Base-by-base conservation (phyloP, 2,888 invertebrate genomes). In the Theristus sp. region DNA sequence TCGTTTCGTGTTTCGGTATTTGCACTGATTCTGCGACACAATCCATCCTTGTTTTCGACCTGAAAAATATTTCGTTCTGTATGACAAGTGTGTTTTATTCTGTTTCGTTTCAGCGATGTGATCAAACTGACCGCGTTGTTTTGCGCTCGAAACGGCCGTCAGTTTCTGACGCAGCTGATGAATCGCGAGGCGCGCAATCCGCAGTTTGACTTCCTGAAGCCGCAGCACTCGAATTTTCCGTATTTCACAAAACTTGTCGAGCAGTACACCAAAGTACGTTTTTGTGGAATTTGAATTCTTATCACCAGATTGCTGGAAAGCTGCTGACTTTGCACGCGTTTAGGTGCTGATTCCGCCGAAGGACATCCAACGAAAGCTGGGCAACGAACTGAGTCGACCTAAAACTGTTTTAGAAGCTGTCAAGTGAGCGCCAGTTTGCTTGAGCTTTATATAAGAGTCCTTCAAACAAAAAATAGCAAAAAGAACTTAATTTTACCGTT, bases 71-170 rank as follows among this genome's bases (percentile, higher is more conserved):
- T 3, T n/a, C 25, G 13, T 10, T 38, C 26, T 59, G 25, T 24
- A 27, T 53, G 6, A 2, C n/a, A 47, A 26, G 38, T 59, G 31
- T n/a, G n/a, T n/a, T n/a, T n/a, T n/a, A n/a, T n/a, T n/a, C 30
- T 57, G 6, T 1, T 56, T 58, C 59, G 49, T 66, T 70, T 47
- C 66, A 87, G 87, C 66, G 98, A 98, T 76, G 88, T 98, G 63
- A 94, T 98, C 0, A 93, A 93, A 72, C 77, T 99, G 28, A 98
- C 98, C 0, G 98, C 98, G 0, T 91, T 98, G 75, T 99, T 98
- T 79, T 96, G 96, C 0, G 98, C 98, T 0, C 82, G 96, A 71
- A 98, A 99, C 77, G 98, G 98, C 0, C 82, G 96, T 0, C 91
- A 94, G 73, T 99, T 99, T 75, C 80, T 98, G 25, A 96, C 96